These are phyloP conservation scores for Drosophila stalkeri DNA, from an alignment of 2,888 invertebrate species.

Conservation along the genomic window DNA sequence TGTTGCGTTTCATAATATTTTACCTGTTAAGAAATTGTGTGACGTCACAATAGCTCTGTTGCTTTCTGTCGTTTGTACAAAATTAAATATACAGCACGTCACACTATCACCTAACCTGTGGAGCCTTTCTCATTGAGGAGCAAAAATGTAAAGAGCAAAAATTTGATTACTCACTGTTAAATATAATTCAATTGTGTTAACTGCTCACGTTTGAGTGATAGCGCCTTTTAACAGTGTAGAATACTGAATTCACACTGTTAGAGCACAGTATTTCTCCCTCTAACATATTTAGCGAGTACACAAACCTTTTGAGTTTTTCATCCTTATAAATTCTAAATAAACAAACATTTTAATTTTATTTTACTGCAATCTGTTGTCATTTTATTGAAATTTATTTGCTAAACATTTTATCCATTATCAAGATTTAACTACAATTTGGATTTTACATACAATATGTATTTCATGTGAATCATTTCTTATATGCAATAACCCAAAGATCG, in stretches of 20 bases:
- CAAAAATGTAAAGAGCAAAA: conserved; percentile 15
- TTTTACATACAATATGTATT: conserved; percentile 62
- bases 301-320: conserved; percentile 2
- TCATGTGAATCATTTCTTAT: conserved; percentile 10
- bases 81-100: neutral
- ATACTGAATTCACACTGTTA: too few relatives aligned
- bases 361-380: conserved; percentile 58
- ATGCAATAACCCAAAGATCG: conserved; percentile 23
- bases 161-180: neutral
- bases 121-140: conserved; percentile 14
- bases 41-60: conserved; percentile 28
- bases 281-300: neutral
- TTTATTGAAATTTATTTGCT: conserved; percentile 74
- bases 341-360: conserved; percentile 12
- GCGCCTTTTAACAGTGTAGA: too few relatives aligned
- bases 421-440: conserved; percentile 76
- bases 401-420: conserved; percentile 72
- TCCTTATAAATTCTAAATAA: neutral
- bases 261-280: too few relatives aligned
- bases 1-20: neutral
- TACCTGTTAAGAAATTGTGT: neutral
- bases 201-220: too few relatives aligned
- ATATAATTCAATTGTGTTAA: too few relatives aligned
- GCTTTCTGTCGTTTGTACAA: neutral
- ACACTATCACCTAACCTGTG: too few relatives aligned